Conservation (phyloP, 2,113 vertebrate species). For the Lycaon pictus region DNA sequence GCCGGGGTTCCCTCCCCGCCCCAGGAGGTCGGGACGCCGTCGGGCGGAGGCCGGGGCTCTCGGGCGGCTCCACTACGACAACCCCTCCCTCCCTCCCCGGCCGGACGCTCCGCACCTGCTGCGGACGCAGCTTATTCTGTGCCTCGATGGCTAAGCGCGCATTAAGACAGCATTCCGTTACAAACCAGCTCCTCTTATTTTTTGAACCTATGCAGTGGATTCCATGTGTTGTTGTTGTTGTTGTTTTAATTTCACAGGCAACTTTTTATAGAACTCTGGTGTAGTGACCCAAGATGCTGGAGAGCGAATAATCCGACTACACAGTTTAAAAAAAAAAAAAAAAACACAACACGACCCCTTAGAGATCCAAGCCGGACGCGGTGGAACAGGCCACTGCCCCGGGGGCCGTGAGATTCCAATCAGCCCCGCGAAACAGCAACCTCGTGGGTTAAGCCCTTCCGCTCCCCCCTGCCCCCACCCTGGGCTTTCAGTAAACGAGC, state of each 20-base stretch:
- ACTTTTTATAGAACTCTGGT: neutral
- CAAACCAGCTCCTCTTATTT: neutral
- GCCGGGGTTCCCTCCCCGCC: neutral
- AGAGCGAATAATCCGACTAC: neutral
- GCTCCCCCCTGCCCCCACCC: neutral
- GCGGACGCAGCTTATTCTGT: neutral
- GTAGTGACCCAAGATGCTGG: neutral
- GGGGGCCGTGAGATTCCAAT: neutral
- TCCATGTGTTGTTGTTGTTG: neutral
- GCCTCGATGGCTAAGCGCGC: neutral
- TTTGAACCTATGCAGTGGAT: neutral
- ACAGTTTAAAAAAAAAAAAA: neutral
- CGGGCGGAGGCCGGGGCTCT: too few species aligned
- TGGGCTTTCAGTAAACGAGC: neutral
- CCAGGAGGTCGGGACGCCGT: too few species aligned
- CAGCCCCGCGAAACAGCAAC: neutral
- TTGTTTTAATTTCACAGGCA: neutral
- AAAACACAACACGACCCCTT: too few species aligned
- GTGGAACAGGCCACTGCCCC: neutral
- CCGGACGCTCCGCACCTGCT: too few species aligned
- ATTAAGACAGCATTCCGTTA: neutral
- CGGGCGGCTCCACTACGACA: too few species aligned
- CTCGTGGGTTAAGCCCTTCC: rapidly evolving
- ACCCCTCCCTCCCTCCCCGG: too few species aligned
- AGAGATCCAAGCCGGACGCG: neutral